These are phyloP conservation scores for Rhizomys pruinosus DNA, from an alignment of 2,113 vertebrate species.

Conservation along the genomic window DNA sequence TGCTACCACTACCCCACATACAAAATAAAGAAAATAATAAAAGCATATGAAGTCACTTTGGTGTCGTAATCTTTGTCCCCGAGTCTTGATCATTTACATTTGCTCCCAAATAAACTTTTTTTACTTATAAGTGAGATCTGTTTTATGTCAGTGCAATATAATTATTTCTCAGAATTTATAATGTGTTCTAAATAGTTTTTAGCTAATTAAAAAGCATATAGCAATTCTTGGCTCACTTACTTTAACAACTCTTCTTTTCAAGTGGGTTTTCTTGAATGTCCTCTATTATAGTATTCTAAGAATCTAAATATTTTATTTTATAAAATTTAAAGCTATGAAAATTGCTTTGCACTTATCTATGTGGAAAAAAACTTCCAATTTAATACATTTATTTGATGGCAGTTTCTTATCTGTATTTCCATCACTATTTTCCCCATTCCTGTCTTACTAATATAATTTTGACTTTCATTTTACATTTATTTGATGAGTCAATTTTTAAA, in stretches of 20 bases:
- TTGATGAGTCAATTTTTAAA: constrained; percentile 25
- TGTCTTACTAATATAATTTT: constrained; percentile 15
- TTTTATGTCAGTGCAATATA: not conserved
- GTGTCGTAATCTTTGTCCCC: too few species aligned
- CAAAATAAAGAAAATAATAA: not conserved
- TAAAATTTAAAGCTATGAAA: not conserved
- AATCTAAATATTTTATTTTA: constrained; percentile 26
- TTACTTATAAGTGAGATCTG: not conserved
- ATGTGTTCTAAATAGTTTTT: not conserved
- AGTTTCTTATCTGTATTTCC: not conserved
- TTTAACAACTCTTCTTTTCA: not conserved
- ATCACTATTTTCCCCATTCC: constrained; percentile 36
- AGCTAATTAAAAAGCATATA: not conserved
- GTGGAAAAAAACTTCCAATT: not conserved
- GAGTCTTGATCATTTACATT: not conserved
- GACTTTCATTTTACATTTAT: constrained; percentile 47
- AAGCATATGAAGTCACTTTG: not conserved
- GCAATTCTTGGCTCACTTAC: not conserved
- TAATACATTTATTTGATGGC: not conserved
- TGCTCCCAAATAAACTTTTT: not conserved
- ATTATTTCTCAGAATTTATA: not conserved
- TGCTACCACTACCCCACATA: not conserved
- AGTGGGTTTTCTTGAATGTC: not conserved
- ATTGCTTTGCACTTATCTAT: not conserved
- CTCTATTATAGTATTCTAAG: not conserved